A percentile compares a stretch with the other conserved stretches of the same genome.
Conservation (phyloP, 2,113 vertebrate species). For the Hippocampus barbouri region DNA sequence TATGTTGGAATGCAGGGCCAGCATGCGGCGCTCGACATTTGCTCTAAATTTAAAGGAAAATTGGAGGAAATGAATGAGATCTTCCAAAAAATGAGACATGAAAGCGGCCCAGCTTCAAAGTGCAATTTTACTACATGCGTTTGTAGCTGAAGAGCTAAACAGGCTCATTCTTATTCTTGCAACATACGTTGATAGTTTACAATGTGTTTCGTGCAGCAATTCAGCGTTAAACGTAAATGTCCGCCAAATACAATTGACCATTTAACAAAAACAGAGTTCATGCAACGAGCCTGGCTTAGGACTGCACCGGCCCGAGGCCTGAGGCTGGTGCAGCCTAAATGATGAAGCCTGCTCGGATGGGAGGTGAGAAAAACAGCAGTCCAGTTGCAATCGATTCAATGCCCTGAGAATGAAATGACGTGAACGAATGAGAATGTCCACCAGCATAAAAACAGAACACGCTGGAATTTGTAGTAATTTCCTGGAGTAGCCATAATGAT, state of each 20-base stretch:
- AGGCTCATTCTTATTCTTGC: background rate
- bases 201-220: slow-evolving; percentile 19
- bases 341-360: too few species aligned
- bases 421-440: too few species aligned
- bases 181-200: slow-evolving; percentile 35
- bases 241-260: slow-evolving; percentile 1
- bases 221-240: background rate
- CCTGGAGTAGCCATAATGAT: background rate
- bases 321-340: too few species aligned
- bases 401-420: too few species aligned
- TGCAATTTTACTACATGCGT: background rate
- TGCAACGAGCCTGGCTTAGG: too few species aligned
- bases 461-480: background rate
- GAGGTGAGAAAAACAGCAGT: too few species aligned
- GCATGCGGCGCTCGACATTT: slow-evolving; percentile 18
- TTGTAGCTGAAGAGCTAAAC: background rate
- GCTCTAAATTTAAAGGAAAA: slow-evolving; percentile 30
- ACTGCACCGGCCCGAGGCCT: too few species aligned
- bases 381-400: too few species aligned
- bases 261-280: background rate
- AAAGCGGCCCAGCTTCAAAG: background rate
- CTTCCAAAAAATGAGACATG: background rate
- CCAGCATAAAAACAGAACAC: too few species aligned
- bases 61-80: background rate
- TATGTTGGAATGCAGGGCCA: slow-evolving; percentile 25